Conservation (phyloP, 2,888 invertebrate species). For the Arenicola marina region DNA sequence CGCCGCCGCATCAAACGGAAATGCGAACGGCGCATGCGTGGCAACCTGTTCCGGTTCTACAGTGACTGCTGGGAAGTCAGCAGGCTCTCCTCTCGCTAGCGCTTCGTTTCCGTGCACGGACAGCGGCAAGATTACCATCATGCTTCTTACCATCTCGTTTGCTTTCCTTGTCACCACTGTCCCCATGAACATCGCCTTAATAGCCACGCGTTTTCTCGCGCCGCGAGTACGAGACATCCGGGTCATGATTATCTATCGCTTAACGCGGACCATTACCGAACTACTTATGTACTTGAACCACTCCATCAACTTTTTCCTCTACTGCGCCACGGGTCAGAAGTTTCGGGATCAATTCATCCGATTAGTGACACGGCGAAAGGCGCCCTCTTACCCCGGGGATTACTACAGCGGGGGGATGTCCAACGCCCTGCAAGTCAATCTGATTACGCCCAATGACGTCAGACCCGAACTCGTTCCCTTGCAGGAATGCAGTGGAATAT, state of each 20-base stretch:
- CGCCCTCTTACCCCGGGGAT: no score
- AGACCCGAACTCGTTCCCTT: no score
- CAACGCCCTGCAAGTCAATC: no score
- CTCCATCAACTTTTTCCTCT: conserved; percentile 49
- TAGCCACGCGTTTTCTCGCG: conserved; percentile 30
- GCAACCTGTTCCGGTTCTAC: no score
- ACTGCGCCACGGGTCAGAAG: conserved; percentile 38
- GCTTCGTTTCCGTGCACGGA: not conserved
- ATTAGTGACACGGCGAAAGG: no score
- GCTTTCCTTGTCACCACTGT: conserved; percentile 50
- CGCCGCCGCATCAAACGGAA: no score
- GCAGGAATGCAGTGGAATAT: no score
- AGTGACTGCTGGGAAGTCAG: not conserved
- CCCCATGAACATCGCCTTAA: conserved; percentile 48
- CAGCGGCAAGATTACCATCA: conserved; percentile 40
- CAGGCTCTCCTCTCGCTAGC: not conserved
- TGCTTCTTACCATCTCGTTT: conserved; percentile 52
- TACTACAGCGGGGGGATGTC: no score
- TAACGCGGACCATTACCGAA: conserved; percentile 46
- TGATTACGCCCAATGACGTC: no score
- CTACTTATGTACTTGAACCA: conserved; percentile 56
- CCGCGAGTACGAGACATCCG: not conserved
- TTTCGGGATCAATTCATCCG: no score
- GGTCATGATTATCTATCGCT: not conserved
- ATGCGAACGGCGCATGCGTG: no score